Evolutionary conservation across 92 coral and sea anemone genomes (phyloP), one percentile per base, ranked within the genome.

Genomic region (Hydrozoanthus gracilis): DNA sequence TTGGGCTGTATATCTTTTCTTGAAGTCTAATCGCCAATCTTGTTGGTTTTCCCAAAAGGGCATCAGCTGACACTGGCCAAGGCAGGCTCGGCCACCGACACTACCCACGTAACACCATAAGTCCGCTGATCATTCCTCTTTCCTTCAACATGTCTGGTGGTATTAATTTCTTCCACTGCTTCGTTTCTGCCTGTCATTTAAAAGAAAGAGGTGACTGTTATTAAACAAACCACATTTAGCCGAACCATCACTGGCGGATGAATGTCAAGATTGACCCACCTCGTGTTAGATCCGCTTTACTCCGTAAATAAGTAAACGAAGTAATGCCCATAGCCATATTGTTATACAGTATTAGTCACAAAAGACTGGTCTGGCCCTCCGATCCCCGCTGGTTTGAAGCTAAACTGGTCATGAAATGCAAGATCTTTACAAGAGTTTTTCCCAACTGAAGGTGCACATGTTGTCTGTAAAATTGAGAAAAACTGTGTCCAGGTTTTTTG

Each of bases 61-160:
- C 11, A 83, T 93, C 91, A 93, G 96, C 96, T 93, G 94, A 91
- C 96, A 82, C 46, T 44, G 85, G 85, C 16, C 16, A 51, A n/a
- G 85, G 20, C 17, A 10, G 74, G 74, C 69, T 49, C 65, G 70
- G 51, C 71, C 35, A 48, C 5, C 71, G 8, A 10, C 45, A 76
- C 65, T 17, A 4, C 62, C 80, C 82, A 2, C 56, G 66, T 65
- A 9, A 54, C 72, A 12, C 39, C 46, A 47, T 8, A 56, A 46
- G 85, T 48, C 48, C 85, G 48, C 79, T 4, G 58, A 20, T 17
- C 78, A 12, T 64, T 67, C 74, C 13, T 46, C 85, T 47, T 52
- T 66, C 84, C 73, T 8, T 39, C 71, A 58, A 9, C 61, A 49
- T 45, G 75, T 70, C 75, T 70, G 75, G 44, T 70, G 75, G 46